A percentile compares a stretch with the other conserved stretches of the same genome.
These are phyloP conservation scores for Rhimphoctona megacephalus DNA, from an alignment of 2,888 invertebrate genomes.

Conservation along the genomic window DNA sequence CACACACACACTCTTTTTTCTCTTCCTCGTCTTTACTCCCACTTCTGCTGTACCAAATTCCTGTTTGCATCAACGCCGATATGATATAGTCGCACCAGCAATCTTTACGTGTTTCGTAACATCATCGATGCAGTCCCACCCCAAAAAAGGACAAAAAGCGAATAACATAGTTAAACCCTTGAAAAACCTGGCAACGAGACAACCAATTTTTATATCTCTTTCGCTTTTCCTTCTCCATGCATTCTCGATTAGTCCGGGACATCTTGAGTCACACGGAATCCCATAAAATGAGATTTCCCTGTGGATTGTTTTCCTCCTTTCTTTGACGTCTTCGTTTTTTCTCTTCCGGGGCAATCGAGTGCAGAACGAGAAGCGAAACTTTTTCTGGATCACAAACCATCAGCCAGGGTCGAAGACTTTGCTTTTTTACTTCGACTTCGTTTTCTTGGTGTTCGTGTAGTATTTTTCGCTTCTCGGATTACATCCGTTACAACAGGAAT, in stretches of 20 bases:
- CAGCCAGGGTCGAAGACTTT: neutral
- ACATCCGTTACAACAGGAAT: neutral
- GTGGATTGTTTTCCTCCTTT: slow-evolving; percentile 41
- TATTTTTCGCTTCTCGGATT: neutral
- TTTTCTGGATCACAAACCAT: slow-evolving; percentile 11
- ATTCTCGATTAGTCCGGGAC: slow-evolving; percentile 56
- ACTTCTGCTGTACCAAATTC: slow-evolving; percentile 11
- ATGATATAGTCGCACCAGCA: slow-evolving; percentile 1
- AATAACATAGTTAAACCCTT: neutral
- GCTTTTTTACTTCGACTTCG: neutral
- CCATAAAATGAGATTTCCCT: slow-evolving; percentile 61
- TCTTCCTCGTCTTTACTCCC: slow-evolving; percentile 36
- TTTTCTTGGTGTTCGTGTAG: neutral
- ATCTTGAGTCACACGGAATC: slow-evolving; percentile 19
- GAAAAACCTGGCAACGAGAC: neutral
- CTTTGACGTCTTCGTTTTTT: neutral
- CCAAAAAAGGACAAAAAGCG: neutral
- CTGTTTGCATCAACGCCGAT: slow-evolving; percentile 51
- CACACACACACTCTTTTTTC: slow-evolving; percentile 48
- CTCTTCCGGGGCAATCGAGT: slow-evolving; percentile 12
- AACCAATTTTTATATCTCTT: neutral
- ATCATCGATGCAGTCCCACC: slow-evolving; percentile 8
- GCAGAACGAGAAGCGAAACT: slow-evolving; percentile 16
- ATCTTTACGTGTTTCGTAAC: neutral
- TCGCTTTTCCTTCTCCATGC: slow-evolving; percentile 42